Base-by-base conservation (phyloP, 2,888 invertebrate genomes). In the Conops quadrifasciatus region DNA sequence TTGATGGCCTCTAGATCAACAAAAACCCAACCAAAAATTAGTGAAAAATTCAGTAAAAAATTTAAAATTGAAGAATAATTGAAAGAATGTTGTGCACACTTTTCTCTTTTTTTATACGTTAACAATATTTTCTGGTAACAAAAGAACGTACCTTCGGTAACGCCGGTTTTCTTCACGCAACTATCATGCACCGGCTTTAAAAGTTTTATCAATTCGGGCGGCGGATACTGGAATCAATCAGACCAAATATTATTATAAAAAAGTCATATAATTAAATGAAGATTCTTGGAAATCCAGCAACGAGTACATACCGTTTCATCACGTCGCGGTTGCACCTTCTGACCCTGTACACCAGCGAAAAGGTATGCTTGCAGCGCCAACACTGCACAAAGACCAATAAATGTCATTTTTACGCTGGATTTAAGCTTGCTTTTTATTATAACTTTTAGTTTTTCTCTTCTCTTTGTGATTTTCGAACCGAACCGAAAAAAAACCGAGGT, bases 1-100 rank as follows among this genome's bases (percentile, higher is more conserved):
- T 84, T 85, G 72, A 86, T 86, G 62, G 84, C 80, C 67, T 77
- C 86, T 85, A 36, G n/a, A n/a, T n/a, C n/a, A n/a, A n/a, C n/a
- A n/a, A n/a, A n/a, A n/a, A n/a, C n/a, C n/a, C n/a, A n/a, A n/a
- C n/a, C n/a, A n/a, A n/a, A n/a, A n/a, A n/a, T n/a, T n/a, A n/a
- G n/a, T n/a, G n/a, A n/a, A n/a, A n/a, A n/a, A n/a, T n/a, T n/a
- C n/a, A n/a, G n/a, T n/a, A n/a, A n/a, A n/a, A n/a, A n/a, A n/a
- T n/a, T n/a, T n/a, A n/a, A n/a, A n/a, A n/a, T n/a, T n/a, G n/a
- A n/a, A n/a, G n/a, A n/a, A n/a, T n/a, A n/a, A n/a, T n/a, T n/a
- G n/a, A n/a, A n/a, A n/a, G n/a, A n/a, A n/a, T n/a, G n/a, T n/a
- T n/a, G n/a, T n/a, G n/a, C n/a, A n/a, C n/a, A n/a, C n/a, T n/a